Percentiles rank a stretch among this genome's conserved stretches.
phyloP scores from a whole-genome alignment of 2,888 invertebrate genomes.

The Microctonus hyperodae region DNA sequence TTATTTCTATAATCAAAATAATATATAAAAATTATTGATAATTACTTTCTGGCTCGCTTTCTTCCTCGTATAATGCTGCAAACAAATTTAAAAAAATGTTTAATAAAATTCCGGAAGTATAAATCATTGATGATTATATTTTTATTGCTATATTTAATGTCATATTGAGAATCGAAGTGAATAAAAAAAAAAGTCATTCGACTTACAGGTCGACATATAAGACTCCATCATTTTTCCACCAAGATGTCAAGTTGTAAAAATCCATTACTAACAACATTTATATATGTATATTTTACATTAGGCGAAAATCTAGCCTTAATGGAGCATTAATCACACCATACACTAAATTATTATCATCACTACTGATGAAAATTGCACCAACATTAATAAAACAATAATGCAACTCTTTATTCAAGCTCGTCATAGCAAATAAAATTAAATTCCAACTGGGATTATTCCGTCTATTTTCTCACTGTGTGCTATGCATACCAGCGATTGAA shows the following conservation, averaged over 20 bases:
- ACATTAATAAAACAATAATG: slow-evolving; percentile 29
- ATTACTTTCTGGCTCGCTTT: slow-evolving; percentile 80
- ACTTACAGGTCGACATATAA: slow-evolving; percentile 20
- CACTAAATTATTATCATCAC: slow-evolving; percentile 32
- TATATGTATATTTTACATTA: slow-evolving; percentile 28
- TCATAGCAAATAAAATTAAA: slow-evolving; percentile 24
- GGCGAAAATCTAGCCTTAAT: slow-evolving; percentile 4
- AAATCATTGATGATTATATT: not conserved
- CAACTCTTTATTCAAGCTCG: slow-evolving; percentile 32
- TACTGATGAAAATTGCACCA: slow-evolving; percentile 30
- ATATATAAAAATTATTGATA: slow-evolving; percentile 40
- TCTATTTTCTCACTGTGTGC: not conserved
- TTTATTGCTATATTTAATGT: not conserved
- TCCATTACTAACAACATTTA: slow-evolving; percentile 52
- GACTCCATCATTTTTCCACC: slow-evolving; percentile 19
- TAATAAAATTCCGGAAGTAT: slow-evolving; percentile 16
- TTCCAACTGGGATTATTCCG: not conserved
- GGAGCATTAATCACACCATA: slow-evolving; percentile 8
- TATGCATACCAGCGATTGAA: not conserved
- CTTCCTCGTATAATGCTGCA: slow-evolving; percentile 89
- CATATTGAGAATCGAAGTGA: not conserved
- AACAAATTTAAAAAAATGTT: slow-evolving; percentile 37
- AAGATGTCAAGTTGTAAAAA: slow-evolving; percentile 4
- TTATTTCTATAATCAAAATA: slow-evolving; percentile 7
- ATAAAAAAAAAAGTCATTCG: not conserved